phyloP scores from a whole-genome alignment of 1,140 invertebrate genomes.

The Leptinotarsa lineolata region DNA sequence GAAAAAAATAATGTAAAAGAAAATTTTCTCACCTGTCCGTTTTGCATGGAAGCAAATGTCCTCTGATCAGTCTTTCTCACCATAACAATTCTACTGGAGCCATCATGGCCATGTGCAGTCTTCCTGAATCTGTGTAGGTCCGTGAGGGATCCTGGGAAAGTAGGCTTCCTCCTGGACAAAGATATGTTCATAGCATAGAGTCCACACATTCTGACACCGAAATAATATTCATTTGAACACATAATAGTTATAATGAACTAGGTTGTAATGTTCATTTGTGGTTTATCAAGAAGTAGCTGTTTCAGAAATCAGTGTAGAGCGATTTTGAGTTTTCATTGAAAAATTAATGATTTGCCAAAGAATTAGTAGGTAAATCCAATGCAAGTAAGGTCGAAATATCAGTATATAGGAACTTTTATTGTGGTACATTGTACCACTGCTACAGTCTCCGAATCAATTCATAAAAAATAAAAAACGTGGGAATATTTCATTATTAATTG shows the following conservation, averaged over 20 bases:
- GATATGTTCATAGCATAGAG: slow-evolving; percentile 33
- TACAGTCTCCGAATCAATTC: too few relatives aligned
- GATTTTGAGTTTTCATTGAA: too few relatives aligned
- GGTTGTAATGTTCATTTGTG: too few relatives aligned
- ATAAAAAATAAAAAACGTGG: too few relatives aligned
- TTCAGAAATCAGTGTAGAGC: too few relatives aligned
- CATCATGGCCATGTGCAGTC: slow-evolving; percentile 64
- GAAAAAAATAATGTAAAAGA: not conserved
- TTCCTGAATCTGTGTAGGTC: slow-evolving; percentile 53
- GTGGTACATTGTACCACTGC: too few relatives aligned
- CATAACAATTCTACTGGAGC: slow-evolving; percentile 65
- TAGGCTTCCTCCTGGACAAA: slow-evolving; percentile 48
- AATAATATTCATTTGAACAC: slow-evolving; percentile 9
- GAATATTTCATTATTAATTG: too few relatives aligned
- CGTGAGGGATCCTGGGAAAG: slow-evolving; percentile 51
- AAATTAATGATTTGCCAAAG: too few relatives aligned
- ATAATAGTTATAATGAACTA: not conserved
- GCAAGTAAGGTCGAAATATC: too few relatives aligned
- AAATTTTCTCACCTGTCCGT: slow-evolving; percentile 51
- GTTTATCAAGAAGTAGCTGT: too few relatives aligned
- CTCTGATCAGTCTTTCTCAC: slow-evolving; percentile 67
- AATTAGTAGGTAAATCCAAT: too few relatives aligned
- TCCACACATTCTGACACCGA: slow-evolving; percentile 33
- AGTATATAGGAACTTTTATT: too few relatives aligned
- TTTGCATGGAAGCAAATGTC: slow-evolving; percentile 57